phyloP scores from a whole-genome alignment of 2,888 invertebrate genomes.

The Drymonia ruficornis region DNA sequence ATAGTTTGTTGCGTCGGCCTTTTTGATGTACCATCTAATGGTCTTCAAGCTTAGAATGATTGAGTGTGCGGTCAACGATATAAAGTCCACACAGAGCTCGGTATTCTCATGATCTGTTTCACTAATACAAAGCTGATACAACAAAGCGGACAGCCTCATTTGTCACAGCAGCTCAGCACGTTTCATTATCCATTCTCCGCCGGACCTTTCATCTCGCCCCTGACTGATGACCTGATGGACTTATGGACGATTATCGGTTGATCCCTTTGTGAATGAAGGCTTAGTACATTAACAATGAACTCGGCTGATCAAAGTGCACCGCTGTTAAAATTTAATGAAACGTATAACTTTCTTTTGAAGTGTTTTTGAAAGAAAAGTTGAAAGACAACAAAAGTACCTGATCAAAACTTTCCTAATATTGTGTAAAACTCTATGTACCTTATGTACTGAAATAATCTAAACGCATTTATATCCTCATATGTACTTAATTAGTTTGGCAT shows the following conservation, averaged over 20 bases:
- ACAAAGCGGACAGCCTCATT: conserved; percentile 64
- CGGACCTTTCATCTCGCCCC: conserved; percentile 66
- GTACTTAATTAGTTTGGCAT: no score
- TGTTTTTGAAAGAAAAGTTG: conserved; percentile 9
- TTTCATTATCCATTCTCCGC: conserved; percentile 48
- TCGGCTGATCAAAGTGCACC: conserved; percentile 66
- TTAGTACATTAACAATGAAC: conserved; percentile 64
- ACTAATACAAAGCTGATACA: conserved; percentile 62
- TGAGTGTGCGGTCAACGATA: conserved; percentile 11
- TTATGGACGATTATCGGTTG: conserved; percentile 71
- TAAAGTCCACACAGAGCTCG: conserved; percentile 14
- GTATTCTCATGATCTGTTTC: conserved; percentile 56
- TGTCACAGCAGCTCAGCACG: conserved; percentile 57
- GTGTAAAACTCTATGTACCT: no score
- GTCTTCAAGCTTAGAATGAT: not conserved
- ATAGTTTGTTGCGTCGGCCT: not conserved
- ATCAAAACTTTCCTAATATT: no score
- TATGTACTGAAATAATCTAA: no score
- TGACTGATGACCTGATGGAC: conserved; percentile 80
- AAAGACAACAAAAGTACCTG: not conserved
- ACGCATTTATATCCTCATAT: no score
- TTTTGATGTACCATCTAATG: conserved; percentile 1
- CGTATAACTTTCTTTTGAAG: conserved; percentile 11
- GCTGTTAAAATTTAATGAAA: conserved; percentile 18
- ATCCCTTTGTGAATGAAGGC: conserved; percentile 69